These are phyloP conservation scores for Nephila pilipes DNA, from an alignment of 1,140 invertebrate genomes.

Conservation along the genomic window DNA sequence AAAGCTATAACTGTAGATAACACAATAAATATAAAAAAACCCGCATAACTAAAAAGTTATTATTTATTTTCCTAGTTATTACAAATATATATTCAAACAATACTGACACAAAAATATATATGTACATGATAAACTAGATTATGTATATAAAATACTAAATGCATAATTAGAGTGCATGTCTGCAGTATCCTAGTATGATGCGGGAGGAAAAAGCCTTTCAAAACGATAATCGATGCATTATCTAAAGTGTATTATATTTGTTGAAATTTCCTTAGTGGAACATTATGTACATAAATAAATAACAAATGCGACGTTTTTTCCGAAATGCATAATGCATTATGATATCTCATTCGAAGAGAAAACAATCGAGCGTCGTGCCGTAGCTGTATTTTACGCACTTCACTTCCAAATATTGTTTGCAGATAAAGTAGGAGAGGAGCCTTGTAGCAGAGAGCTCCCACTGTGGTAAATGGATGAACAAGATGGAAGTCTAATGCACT, in stretches of 20 bases:
- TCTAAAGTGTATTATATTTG: neutral
- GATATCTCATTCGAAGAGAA: neutral
- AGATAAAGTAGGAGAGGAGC: neutral
- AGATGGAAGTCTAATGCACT: neutral
- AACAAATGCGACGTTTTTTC: neutral
- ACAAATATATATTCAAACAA: no score
- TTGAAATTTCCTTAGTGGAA: neutral
- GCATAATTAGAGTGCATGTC: no score
- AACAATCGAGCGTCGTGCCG: neutral
- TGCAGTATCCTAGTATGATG: neutral
- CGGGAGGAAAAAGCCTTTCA: neutral
- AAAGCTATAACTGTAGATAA: no score
- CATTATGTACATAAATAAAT: slow-evolving; percentile 25
- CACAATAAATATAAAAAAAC: no score
- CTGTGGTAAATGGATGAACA: no score
- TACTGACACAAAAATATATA: no score
- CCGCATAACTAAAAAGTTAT: no score
- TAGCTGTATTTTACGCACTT: neutral
- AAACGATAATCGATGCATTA: neutral
- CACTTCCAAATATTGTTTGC: neutral
- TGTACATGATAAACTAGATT: no score
- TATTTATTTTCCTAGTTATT: no score
- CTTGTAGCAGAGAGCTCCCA: no score
- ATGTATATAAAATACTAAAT: no score
- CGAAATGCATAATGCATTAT: slow-evolving; percentile 21